Conservation (phyloP, 37 sponge, comb jelly and placozoan species). For the Aphrocallistes beatrix region DNA sequence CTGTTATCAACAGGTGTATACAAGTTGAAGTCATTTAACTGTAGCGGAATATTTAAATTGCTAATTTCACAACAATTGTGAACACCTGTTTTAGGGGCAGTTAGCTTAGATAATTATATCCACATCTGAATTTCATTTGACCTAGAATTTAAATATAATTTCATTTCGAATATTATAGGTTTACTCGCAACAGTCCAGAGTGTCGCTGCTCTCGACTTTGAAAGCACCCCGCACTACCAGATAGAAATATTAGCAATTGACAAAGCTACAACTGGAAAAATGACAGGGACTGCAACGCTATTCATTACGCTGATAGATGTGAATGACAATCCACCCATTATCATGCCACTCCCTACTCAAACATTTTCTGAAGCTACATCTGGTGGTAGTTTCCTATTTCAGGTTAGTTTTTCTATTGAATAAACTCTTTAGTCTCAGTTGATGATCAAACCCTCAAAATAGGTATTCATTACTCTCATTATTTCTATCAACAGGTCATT, state of each 20-base stretch:
- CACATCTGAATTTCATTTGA: no score
- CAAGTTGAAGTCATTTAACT: no score
- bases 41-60: no score
- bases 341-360: background rate
- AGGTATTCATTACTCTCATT: background rate
- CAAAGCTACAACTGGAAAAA: background rate
- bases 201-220: background rate
- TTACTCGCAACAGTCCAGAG: background rate
- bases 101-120: no score
- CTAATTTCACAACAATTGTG: no score
- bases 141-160: no score
- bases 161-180: background rate
- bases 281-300: background rate
- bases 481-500: background rate
- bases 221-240: background rate
- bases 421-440: no score
- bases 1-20: no score
- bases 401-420: no score
- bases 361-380: slow-evolving; percentile 7
- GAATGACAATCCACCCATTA: background rate
- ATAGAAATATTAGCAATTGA: background rate
- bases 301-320: background rate
- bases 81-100: no score
- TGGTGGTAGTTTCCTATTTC: background rate
- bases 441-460: background rate